A percentile compares a stretch with the other conserved stretches of the same genome.
phyloP scores from a whole-genome alignment of 2,888 invertebrate species.

The Eretmocerus hayati region DNA sequence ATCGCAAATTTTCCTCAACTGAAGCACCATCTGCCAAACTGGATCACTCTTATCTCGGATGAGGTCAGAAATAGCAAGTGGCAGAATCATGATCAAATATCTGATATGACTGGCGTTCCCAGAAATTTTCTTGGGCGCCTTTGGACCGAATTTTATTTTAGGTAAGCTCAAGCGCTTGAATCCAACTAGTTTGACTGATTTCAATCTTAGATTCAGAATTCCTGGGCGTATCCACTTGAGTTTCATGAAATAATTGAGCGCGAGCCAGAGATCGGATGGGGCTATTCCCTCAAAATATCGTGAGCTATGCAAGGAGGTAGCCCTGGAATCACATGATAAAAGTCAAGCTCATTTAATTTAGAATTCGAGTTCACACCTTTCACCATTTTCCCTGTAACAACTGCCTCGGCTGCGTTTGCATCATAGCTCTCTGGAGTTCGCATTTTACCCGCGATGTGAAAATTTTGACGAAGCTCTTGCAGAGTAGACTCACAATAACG shows the following conservation, averaged over 20 bases:
- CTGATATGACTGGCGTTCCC: neutral
- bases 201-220: neutral
- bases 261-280: neutral
- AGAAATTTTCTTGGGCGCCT: neutral
- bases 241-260: neutral
- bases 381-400: neutral
- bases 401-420: neutral
- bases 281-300: neutral
- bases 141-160: neutral
- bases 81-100: neutral
- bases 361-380: slow-evolving; percentile 30
- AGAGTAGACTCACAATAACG: neutral
- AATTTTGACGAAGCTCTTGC: neutral
- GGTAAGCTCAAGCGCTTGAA: neutral
- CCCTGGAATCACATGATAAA: slow-evolving; percentile 1
- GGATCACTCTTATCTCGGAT: neutral
- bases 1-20: neutral
- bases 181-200: neutral
- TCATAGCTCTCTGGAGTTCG: slow-evolving; percentile 3
- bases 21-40: neutral
- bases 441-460: neutral
- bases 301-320: neutral
- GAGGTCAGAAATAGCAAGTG: neutral
- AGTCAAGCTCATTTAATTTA: neutral
- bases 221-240: neutral